These are phyloP conservation scores for Corynorhinus townsendii DNA, from an alignment of 2,113 vertebrate genomes.

Conservation along the genomic window DNA sequence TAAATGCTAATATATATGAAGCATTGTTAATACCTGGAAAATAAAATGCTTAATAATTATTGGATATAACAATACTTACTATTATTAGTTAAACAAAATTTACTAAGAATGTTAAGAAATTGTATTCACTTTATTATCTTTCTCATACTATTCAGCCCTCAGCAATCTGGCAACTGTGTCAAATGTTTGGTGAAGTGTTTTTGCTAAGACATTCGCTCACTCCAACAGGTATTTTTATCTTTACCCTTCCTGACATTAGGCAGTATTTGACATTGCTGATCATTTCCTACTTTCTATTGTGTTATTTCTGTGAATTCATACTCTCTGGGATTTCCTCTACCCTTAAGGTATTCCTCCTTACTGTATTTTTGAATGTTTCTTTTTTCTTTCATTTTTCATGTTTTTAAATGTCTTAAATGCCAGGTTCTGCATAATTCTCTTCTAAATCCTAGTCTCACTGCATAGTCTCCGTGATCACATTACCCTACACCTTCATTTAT, in stretches of 20 bases:
- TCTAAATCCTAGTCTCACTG: background rate
- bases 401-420: background rate
- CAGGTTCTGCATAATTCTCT: background rate
- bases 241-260: background rate
- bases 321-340: background rate
- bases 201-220: background rate
- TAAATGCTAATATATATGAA: background rate
- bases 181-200: background rate
- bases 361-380: background rate
- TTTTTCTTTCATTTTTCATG: background rate
- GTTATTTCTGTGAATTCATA: background rate
- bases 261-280: background rate
- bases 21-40: background rate
- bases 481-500: background rate
- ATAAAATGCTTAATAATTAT: background rate
- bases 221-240: background rate
- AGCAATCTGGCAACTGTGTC: background rate
- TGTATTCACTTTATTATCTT: background rate
- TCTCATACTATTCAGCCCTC: background rate
- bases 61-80: background rate
- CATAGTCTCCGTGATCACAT: background rate
- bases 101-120: background rate
- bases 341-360: background rate
- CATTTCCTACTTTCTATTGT: background rate
- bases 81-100: background rate